phyloP scores from a whole-genome alignment of 2,888 invertebrate genomes.

The Chirona hameri region DNA sequence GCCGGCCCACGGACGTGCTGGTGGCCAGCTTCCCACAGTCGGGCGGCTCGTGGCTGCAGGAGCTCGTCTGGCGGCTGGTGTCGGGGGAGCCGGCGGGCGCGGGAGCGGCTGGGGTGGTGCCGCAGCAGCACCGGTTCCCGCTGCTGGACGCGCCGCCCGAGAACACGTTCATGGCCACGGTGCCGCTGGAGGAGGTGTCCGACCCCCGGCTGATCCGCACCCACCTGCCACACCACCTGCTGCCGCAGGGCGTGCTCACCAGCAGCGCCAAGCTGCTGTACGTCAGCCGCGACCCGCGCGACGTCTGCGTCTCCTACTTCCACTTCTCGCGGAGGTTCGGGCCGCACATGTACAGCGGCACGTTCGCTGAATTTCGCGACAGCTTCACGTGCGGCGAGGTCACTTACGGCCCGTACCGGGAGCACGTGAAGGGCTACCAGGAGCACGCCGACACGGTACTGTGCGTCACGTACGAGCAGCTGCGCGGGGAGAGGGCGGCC shows the following conservation, averaged over 20 bases:
- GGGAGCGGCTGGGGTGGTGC: background rate
- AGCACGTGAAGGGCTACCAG: conserved; percentile 27
- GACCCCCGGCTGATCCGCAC: background rate
- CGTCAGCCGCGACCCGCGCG: conserved; percentile 71
- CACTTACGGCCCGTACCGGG: conserved; percentile 27
- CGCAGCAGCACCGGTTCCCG: no score
- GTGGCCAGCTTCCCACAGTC: conserved; percentile 30
- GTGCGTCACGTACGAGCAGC: conserved; percentile 24
- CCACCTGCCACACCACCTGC: background rate
- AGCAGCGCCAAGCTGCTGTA: conserved; percentile 64
- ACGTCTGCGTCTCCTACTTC: conserved; percentile 77
- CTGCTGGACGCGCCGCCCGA: background rate
- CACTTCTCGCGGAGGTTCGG: conserved; percentile 66
- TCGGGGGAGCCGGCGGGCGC: background rate
- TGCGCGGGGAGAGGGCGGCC: background rate
- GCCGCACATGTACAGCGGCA: conserved; percentile 57
- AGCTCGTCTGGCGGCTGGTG: conserved; percentile 27
- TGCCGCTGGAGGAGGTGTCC: background rate
- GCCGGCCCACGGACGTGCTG: conserved; percentile 3
- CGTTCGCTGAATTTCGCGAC: conserved; percentile 58
- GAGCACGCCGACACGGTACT: conserved; percentile 12
- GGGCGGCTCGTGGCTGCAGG: conserved; percentile 32
- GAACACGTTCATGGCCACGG: background rate
- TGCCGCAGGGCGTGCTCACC: background rate
- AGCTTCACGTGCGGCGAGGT: conserved; percentile 50